phyloP scores from a whole-genome alignment of 2,797 vertebrate genomes.

The Enteromius mattozi region DNA sequence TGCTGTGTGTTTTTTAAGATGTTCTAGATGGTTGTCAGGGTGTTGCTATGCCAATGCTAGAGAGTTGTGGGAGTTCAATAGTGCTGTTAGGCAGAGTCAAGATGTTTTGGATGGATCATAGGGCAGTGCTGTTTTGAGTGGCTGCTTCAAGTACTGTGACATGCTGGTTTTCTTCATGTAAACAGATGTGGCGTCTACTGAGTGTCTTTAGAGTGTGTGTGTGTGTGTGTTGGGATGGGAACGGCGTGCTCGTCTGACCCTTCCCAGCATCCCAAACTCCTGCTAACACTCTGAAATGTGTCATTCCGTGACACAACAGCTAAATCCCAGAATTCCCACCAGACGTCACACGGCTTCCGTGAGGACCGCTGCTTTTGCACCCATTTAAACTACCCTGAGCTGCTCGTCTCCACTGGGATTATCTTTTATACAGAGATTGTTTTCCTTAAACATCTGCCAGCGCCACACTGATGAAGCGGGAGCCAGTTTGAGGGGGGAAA shows the following conservation, averaged over 20 bases:
- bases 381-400: constrained; percentile 40
- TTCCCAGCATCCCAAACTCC: constrained; percentile 67
- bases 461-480: constrained; percentile 64
- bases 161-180: neutral
- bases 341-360: constrained; percentile 17
- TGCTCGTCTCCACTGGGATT: constrained; percentile 49
- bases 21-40: neutral
- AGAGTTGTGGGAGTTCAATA: neutral
- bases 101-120: neutral
- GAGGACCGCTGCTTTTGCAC: constrained; percentile 36
- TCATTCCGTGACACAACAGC: constrained; percentile 64
- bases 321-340: constrained; percentile 53
- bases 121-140: neutral
- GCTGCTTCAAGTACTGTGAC: neutral
- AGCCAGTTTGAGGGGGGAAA: constrained; percentile 52
- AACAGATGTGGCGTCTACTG: neutral
- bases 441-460: constrained; percentile 81
- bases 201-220: constrained; percentile 16
- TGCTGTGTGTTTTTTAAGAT: neutral
- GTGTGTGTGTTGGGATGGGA: constrained; percentile 72
- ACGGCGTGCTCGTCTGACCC: constrained; percentile 75
- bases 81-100: neutral
- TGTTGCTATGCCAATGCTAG: neutral
- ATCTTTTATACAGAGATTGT: constrained; percentile 70
- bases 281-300: constrained; percentile 69